Evolutionary conservation across 2,113 vertebrate genomes (phyloP).

Genomic region (Columbina picui): DNA sequence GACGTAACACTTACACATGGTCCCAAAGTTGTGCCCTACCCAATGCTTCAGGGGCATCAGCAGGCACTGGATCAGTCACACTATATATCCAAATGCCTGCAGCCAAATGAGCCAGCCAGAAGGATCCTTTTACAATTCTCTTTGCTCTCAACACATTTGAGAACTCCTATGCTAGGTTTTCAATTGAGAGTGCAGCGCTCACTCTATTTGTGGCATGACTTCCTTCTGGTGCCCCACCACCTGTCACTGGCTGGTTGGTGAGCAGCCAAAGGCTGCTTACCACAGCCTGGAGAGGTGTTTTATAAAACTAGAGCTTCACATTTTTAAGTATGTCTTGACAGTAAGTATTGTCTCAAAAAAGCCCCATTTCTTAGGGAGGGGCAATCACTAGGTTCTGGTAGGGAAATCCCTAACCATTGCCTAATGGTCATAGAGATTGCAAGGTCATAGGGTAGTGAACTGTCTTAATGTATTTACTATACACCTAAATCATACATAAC

Average conservation of each 20-base stretch:
- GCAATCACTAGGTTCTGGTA: neutral
- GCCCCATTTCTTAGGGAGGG: fast-evolving
- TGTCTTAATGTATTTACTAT: neutral
- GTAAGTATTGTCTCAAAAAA: neutral
- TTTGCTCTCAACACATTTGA: neutral
- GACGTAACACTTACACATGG: fast-evolving
- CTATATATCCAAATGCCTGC: neutral
- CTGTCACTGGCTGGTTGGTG: neutral
- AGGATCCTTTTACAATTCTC: neutral
- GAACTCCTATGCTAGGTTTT: neutral
- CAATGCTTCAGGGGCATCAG: neutral
- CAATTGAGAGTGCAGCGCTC: fast-evolving
- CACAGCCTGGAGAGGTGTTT: neutral
- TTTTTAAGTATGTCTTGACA: neutral
- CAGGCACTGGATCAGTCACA: neutral
- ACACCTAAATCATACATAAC: neutral
- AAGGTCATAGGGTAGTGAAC: neutral
- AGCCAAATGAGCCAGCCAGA: neutral
- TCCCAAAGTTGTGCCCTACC: neutral
- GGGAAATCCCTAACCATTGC: neutral
- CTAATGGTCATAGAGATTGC: neutral
- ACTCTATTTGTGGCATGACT: neutral
- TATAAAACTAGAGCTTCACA: neutral
- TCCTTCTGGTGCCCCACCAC: neutral
- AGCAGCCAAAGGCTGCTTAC: neutral